Percentiles rank a stretch among this genome's conserved stretches.
These are phyloP conservation scores for Herminia tarsipennalis DNA, from an alignment of 2,888 invertebrate species.

Conservation along the genomic window DNA sequence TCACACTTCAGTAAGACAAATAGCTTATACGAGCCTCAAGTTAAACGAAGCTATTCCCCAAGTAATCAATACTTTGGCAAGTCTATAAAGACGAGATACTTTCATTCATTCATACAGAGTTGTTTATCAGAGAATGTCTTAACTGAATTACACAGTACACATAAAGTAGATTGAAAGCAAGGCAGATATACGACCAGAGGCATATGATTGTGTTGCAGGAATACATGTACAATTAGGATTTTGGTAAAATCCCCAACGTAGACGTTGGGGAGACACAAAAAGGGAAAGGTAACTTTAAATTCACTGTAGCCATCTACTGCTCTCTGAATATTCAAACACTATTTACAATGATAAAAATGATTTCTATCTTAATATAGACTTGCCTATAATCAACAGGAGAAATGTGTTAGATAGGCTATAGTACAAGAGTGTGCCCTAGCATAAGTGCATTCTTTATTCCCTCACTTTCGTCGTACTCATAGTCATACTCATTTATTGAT, in stretches of 20 bases:
- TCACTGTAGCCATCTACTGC: not conserved
- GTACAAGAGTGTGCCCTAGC: too few relatives aligned
- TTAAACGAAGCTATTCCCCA: not conserved
- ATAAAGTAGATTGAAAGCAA: conserved; percentile 28
- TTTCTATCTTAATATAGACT: too few relatives aligned
- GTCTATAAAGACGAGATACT: conserved; percentile 2
- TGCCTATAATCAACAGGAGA: too few relatives aligned
- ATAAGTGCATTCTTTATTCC: too few relatives aligned
- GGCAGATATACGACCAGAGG: conserved; percentile 10
- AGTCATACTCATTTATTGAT: too few relatives aligned
- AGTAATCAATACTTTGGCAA: conserved; percentile 1
- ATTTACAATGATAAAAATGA: too few relatives aligned
- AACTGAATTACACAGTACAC: conserved; percentile 17
- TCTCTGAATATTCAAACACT: too few relatives aligned
- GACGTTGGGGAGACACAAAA: not conserved
- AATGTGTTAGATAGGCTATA: too few relatives aligned
- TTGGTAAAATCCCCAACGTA: not conserved
- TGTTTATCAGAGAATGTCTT: conserved; percentile 12
- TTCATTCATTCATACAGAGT: conserved; percentile 6
- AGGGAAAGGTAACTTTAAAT: not conserved
- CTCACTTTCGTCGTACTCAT: too few relatives aligned
- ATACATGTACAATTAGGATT: not conserved
- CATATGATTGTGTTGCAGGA: conserved; percentile 7
- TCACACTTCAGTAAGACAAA: not conserved
- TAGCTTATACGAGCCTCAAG: not conserved